Evolutionary conservation across 2,113 vertebrate species (phyloP).

Genomic region (Platichthys stellatus): DNA sequence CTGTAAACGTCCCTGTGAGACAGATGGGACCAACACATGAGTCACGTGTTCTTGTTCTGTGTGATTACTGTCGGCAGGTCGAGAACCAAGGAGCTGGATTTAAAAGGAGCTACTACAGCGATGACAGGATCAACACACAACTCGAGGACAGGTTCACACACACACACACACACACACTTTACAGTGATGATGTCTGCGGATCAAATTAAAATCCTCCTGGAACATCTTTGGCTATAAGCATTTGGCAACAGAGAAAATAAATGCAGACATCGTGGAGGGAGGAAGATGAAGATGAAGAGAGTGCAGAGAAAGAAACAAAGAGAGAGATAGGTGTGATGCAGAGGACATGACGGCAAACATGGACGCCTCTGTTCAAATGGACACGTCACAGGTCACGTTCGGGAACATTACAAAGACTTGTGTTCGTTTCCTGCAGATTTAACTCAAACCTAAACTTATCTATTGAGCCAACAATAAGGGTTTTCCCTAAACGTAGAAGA

Average conservation of each 20-base stretch:
- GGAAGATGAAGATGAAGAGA: slow-evolving; percentile 79
- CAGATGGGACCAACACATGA: background rate
- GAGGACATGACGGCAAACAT: slow-evolving; percentile 8
- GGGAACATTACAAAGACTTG: background rate
- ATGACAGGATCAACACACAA: background rate
- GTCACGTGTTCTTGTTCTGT: background rate
- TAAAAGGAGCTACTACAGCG: slow-evolving; percentile 13
- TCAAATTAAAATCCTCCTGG: slow-evolving; percentile 41
- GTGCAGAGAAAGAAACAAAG: background rate
- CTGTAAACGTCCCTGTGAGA: slow-evolving; percentile 12
- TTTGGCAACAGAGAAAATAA: slow-evolving; percentile 65
- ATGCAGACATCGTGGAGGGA: slow-evolving; percentile 22
- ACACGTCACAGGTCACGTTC: background rate
- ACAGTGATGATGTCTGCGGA: slow-evolving; percentile 20
- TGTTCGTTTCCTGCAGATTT: background rate
- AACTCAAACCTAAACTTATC: background rate
- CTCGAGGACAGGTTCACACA: too few species aligned
- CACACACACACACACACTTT: background rate
- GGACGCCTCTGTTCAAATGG: background rate
- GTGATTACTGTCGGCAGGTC: slow-evolving; percentile 14
- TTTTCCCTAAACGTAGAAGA: too few species aligned
- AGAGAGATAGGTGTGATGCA: background rate
- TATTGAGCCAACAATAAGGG: background rate
- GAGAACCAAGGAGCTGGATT: slow-evolving; percentile 33
- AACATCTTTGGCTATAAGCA: slow-evolving; percentile 69